Evolutionary conservation across 2,113 vertebrate species (phyloP).

Genomic region (Jaculus jaculus): DNA sequence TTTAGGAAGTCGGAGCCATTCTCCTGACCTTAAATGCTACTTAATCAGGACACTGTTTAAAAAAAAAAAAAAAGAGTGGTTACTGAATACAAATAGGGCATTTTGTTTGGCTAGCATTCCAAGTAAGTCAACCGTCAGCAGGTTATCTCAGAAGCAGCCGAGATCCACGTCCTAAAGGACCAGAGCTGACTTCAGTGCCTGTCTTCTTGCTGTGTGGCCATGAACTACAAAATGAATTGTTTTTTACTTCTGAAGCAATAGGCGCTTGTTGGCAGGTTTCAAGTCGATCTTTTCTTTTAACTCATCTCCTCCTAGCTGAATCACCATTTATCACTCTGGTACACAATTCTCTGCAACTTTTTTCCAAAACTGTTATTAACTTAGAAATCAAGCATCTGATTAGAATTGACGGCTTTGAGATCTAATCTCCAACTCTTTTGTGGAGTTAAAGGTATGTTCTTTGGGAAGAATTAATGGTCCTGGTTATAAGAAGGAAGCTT

Average conservation of each 20-base stretch:
- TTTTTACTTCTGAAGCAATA: constrained; percentile 40
- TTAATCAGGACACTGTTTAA: not conserved
- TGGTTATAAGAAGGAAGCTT: constrained; percentile 60
- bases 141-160: constrained; percentile 36
- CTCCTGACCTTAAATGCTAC: constrained; percentile 45
- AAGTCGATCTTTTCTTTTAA: constrained; percentile 30
- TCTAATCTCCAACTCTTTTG: constrained; percentile 56
- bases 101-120: constrained; percentile 27
- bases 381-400: constrained; percentile 46
- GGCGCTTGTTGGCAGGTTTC: not conserved
- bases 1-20: constrained; percentile 36
- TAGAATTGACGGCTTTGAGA: constrained; percentile 45
- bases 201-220: constrained; percentile 21
- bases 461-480: constrained; percentile 45
- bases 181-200: constrained; percentile 12
- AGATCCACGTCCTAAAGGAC: constrained; percentile 59
- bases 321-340: not conserved
- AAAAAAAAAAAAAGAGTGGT: constrained; percentile 42
- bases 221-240: constrained; percentile 7
- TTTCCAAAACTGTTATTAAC: constrained; percentile 51
- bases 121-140: constrained; percentile 35
- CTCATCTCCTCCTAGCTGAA: not conserved
- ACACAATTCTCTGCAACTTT: constrained; percentile 34
- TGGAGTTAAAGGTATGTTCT: constrained; percentile 54
- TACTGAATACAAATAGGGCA: constrained; percentile 41